Evolutionary conservation across 2,113 vertebrate species (phyloP), one percentile per base, ranked within the genome.

Genomic region (Ascaphus truei): DNA sequence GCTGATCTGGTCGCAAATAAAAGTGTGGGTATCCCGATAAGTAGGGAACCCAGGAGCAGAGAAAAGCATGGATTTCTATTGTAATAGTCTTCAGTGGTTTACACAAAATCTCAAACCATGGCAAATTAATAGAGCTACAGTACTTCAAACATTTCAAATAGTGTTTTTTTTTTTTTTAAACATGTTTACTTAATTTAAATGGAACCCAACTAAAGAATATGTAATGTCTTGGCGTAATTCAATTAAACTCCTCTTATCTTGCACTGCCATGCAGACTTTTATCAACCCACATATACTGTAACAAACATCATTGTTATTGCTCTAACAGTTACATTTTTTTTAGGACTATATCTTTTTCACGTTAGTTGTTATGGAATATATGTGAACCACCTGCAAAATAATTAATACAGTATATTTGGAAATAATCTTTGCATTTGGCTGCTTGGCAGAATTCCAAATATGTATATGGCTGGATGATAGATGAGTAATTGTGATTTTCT

Each of bases 181-280:
- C 85, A 73, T 82, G 84, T 80, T 76, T 47, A 22, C 41, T 77
- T 60, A 66, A 75, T 83, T 78, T 76, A 75, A 77, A 80, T 80
- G 75, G 76, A 73, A 50, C 45, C 74, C 62, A 75, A 80, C 83
- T 84, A 79, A 84, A 74, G 62, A 80, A 77, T 68, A 82, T 53
- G 20, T 1, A 76, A 62, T 77, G 59, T 75, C 87, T 80, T 84
- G 83, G 82, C 79, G 82, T 91, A 93, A 92, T 93, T 90, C 87
- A 85, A 90, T 90, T 88, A 85, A 80, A 80, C 77, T 85, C 77
- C 80, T 71, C 71, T 91, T 92, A 90, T 90, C 85, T 81, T 78
- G 51, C 50, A 66, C 79, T 72, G 72, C 78, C 79, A 85, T 79
- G 72, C 83, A 73, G 79, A 74, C 77, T 72, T 2, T 41, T 73